phyloP scores from a whole-genome alignment of 2,888 invertebrate genomes.

The Ornithoptera alexandrae region DNA sequence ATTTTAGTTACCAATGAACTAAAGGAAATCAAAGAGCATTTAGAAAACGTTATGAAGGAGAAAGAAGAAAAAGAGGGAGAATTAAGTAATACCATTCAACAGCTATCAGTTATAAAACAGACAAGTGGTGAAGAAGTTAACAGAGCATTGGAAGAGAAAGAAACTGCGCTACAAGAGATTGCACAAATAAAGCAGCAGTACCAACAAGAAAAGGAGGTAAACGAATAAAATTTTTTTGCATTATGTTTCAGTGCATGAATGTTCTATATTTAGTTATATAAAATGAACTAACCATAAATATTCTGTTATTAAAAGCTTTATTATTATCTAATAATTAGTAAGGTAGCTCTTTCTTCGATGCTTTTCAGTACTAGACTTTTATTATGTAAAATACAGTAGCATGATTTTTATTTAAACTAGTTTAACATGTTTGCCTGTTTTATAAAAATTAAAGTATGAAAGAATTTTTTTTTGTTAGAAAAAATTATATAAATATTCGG shows the following conservation, averaged over 20 bases:
- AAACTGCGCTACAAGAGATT: constrained; percentile 58
- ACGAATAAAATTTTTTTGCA: constrained; percentile 35
- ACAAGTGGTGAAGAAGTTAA: constrained; percentile 68
- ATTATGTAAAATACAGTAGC: not conserved
- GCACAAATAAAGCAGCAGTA: constrained; percentile 55
- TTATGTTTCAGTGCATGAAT: not conserved
- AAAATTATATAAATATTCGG: too few relatives aligned
- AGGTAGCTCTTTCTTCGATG: not conserved
- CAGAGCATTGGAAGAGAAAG: constrained; percentile 62
- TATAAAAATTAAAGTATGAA: too few relatives aligned
- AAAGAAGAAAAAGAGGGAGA: constrained; percentile 60
- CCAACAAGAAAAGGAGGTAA: constrained; percentile 70
- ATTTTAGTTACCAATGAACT: constrained; percentile 56
- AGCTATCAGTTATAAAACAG: constrained; percentile 57
- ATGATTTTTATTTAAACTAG: not conserved
- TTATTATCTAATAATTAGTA: not conserved
- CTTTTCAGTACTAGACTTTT: too few relatives aligned
- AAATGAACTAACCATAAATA: not conserved
- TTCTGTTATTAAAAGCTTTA: not conserved
- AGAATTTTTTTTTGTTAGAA: too few relatives aligned
- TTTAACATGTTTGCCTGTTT: not conserved
- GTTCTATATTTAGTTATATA: not conserved
- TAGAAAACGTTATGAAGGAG: constrained; percentile 58
- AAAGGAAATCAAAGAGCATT: constrained; percentile 60
- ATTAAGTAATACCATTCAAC: constrained; percentile 60